phyloP scores from a whole-genome alignment of 2,888 invertebrate genomes.

The Hartigia nigra region DNA sequence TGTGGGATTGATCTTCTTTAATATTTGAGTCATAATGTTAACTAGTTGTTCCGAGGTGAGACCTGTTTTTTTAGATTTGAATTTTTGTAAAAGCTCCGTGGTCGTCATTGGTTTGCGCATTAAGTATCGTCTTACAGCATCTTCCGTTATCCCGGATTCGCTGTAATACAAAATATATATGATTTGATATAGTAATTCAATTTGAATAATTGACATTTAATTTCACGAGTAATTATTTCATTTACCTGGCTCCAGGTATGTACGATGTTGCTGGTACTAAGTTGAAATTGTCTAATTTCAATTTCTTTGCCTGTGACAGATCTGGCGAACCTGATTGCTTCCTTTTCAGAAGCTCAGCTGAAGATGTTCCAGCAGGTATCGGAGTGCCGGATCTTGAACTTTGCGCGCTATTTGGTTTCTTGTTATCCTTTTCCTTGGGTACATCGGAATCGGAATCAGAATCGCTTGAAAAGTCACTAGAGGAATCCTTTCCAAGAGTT shows the following conservation, averaged over 20 bases:
- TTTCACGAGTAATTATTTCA: conserved; percentile 12
- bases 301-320: conserved; percentile 68
- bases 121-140: conserved; percentile 92
- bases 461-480: conserved; percentile 61
- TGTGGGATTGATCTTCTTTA: conserved; percentile 94
- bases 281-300: conserved; percentile 68
- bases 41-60: conserved; percentile 91
- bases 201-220: background rate
- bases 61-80: conserved; percentile 93
- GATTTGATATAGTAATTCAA: no score
- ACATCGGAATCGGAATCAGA: conserved; percentile 55
- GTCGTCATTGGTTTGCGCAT: conserved; percentile 98
- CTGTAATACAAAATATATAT: conserved; percentile 65
- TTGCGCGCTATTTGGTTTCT: conserved; percentile 67
- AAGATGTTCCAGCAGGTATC: conserved; percentile 65
- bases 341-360: conserved; percentile 53
- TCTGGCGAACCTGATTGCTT: conserved; percentile 64
- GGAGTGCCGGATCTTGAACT: conserved; percentile 69
- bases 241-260: conserved; percentile 67
- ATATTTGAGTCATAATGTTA: conserved; percentile 92
- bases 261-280: conserved; percentile 62
- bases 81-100: conserved; percentile 93
- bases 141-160: conserved; percentile 92
- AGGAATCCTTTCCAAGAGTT: conserved; percentile 54
- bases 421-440: conserved; percentile 67